Percentiles rank a stretch among this genome's conserved stretches.
phyloP scores from a whole-genome alignment of 1,140 invertebrate species.

The Rhizoglyphus robini region DNA sequence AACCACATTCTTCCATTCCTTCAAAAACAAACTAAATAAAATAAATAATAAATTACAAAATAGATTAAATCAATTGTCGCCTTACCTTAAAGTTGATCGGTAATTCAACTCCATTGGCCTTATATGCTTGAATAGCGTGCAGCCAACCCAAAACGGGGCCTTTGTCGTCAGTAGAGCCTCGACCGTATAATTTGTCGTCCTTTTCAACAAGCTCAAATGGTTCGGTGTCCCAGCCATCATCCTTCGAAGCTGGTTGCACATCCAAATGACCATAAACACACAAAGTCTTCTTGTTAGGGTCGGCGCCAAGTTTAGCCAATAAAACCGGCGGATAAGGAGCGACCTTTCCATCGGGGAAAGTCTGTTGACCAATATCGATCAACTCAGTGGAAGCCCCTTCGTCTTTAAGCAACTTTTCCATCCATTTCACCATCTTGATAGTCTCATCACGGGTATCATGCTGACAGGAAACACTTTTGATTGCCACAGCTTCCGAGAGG shows the following conservation, averaged over 20 bases:
- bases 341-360: conserved; percentile 51
- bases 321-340: conserved; percentile 74
- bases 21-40: conserved; percentile 73
- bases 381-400: conserved; percentile 61
- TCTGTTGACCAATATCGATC: conserved; percentile 59
- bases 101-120: conserved; percentile 51
- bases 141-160: conserved; percentile 69
- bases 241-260: conserved; percentile 79
- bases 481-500: conserved; percentile 72
- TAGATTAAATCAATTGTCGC: neutral
- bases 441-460: conserved; percentile 60
- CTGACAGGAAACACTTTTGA: conserved; percentile 88
- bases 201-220: conserved; percentile 79
- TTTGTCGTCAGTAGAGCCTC: conserved; percentile 90
- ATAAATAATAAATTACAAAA: conserved; percentile 15
- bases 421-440: conserved; percentile 63
- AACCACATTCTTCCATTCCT: conserved; percentile 97
- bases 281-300: conserved; percentile 64
- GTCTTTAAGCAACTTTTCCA: conserved; percentile 47
- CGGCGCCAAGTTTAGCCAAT: conserved; percentile 65
- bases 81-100: conserved; percentile 80
- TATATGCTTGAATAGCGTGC: conserved; percentile 77
- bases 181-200: conserved; percentile 78
- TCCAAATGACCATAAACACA: conserved; percentile 94
- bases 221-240: conserved; percentile 90